Evolutionary conservation across 2,888 invertebrate genomes (phyloP).

Genomic region (Cephonodes hylas): DNA sequence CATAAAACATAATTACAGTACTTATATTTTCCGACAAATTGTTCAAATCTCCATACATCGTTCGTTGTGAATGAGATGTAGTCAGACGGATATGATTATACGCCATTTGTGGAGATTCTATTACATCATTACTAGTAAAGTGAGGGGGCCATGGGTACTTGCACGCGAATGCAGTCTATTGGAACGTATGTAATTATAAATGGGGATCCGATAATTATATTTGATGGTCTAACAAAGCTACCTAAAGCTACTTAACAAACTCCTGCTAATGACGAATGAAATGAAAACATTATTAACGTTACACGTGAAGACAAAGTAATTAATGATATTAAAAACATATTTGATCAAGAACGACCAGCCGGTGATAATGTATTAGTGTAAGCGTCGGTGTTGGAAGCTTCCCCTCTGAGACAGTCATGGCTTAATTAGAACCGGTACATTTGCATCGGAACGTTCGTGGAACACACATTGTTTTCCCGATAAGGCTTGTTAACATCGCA

Average conservation of each 20-base stretch:
- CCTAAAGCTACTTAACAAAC: too few relatives aligned
- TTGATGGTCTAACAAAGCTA: too few relatives aligned
- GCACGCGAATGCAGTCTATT: constrained; percentile 22
- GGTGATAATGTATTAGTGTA: constrained; percentile 5
- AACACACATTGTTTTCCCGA: constrained; percentile 56
- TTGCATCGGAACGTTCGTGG: constrained; percentile 50
- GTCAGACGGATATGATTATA: constrained; percentile 47
- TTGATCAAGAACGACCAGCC: constrained; percentile 12
- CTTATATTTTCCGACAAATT: constrained; percentile 16
- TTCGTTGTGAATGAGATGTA: constrained; percentile 37
- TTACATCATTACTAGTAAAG: constrained; percentile 47
- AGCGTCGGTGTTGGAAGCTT: constrained; percentile 15
- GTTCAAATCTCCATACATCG: constrained; percentile 14
- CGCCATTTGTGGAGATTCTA: constrained; percentile 40
- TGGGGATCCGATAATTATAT: constrained; percentile 34
- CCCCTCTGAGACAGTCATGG: constrained; percentile 35
- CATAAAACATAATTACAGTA: constrained; percentile 13
- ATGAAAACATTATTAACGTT: not conserved
- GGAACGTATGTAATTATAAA: constrained; percentile 33
- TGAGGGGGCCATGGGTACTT: constrained; percentile 18
- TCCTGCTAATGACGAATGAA: not conserved
- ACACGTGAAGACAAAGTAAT: not conserved
- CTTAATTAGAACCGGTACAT: constrained; percentile 57
- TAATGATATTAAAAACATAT: not conserved
- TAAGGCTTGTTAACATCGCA: constrained; percentile 49